These are phyloP conservation scores for Cyrtodaria siliqua DNA, from an alignment of 2,888 invertebrate species.

Conservation along the genomic window DNA sequence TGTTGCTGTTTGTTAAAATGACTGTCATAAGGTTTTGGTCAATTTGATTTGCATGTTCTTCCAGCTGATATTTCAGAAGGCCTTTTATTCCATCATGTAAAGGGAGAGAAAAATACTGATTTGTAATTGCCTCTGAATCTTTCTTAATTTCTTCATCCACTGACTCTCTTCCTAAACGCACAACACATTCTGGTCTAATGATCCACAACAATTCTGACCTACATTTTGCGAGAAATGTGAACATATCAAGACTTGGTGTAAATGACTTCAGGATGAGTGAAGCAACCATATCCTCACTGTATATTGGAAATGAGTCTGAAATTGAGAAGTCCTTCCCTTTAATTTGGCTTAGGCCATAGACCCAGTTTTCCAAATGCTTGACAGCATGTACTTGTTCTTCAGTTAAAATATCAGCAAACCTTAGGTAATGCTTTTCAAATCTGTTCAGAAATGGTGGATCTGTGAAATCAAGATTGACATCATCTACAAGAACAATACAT, in stretches of 20 bases:
- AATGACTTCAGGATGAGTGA: slow-evolving; percentile 49
- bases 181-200: too few relatives aligned
- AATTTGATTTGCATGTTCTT: not conserved
- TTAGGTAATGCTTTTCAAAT: slow-evolving; percentile 79
- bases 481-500: slow-evolving; percentile 73
- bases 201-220: too few relatives aligned
- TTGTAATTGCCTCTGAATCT: not conserved
- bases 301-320: too few relatives aligned
- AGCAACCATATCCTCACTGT: slow-evolving; percentile 59
- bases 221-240: not conserved
- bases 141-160: not conserved
- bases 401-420: slow-evolving; percentile 62
- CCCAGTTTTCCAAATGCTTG: slow-evolving; percentile 34
- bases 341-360: slow-evolving; percentile 16
- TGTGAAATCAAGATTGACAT: too few relatives aligned
- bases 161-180: slow-evolving; percentile 22
- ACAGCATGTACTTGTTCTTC: slow-evolving; percentile 23
- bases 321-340: slow-evolving; percentile 21
- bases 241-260: not conserved
- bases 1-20: slow-evolving; percentile 66
- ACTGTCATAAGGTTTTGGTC: slow-evolving; percentile 25
- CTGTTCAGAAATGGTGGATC: slow-evolving; percentile 78
- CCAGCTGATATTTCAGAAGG: slow-evolving; percentile 24
- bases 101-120: slow-evolving; percentile 56
- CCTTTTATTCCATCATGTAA: slow-evolving; percentile 60